Base-by-base conservation (phyloP, 2,888 invertebrate species). In the Chrysodeixis includens region DNA sequence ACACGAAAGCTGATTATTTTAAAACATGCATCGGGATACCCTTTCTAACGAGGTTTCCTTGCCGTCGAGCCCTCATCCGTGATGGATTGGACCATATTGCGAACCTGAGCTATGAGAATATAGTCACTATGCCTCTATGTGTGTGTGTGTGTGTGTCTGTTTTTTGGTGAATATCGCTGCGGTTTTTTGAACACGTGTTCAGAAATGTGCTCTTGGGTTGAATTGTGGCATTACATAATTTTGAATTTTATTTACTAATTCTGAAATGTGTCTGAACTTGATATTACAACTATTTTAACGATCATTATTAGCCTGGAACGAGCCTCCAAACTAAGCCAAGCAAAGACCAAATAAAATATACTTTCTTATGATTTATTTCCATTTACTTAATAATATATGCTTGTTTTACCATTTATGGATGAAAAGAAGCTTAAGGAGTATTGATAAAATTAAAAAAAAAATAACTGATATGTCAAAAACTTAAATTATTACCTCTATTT, bases 21-120 rank as follows among this genome's bases (percentile, higher is more conserved):
- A 94, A 95, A 95, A 94, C 94, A 93, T 93, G 91, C 89, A 91
- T 90, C 87, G 88, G 84, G 86, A 87, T 88, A 91, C 90, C 93
- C 92, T 90, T 92, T 92, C 90, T 94, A 93, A 94, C 88, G 90
- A 92, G 87, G 84, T 91, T 91, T 86, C 77, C 84, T 78, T 73
- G 67, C 76, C 77, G 68, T 52, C 79, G 67, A 55, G 69, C 68
- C 66, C 54, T 66, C 76, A 69, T 66, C 69, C 44, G 67, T 78
- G 72, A 76, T 78, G 66, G 71, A 68, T 74, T 65, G 61, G 66
- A 71, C 72, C 61, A 71, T 65, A 68, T 67, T 51, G 66, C 66
- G 51, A 67, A 59, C 71, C 66, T 76, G 75, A 32, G 74, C 52
- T 78, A 57, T 62, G 40, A 66, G 74, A 71, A 61, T 56, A 67